phyloP scores from a whole-genome alignment of 2,797 vertebrate genomes.

The Pseudomugil gertrudae region DNA sequence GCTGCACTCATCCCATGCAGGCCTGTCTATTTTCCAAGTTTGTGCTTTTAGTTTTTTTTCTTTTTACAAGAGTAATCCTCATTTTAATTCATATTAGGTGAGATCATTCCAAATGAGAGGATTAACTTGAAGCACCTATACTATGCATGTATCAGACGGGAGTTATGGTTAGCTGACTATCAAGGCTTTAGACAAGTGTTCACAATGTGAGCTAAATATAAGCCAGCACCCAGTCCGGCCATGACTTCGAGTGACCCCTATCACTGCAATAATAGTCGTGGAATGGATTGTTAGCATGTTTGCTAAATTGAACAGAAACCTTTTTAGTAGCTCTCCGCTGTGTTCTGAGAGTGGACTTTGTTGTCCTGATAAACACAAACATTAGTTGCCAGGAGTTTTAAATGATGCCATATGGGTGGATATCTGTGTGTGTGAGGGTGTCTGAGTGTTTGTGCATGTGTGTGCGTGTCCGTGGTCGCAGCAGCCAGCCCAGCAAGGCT shows the following conservation, averaged over 20 bases:
- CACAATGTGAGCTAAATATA: conserved; percentile 68
- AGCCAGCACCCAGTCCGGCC: conserved; percentile 46
- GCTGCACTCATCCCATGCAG: conserved; percentile 18
- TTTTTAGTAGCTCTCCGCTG: conserved; percentile 37
- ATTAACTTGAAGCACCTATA: conserved; percentile 60
- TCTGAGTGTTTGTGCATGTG: conserved; percentile 4
- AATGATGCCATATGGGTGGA: conserved; percentile 73
- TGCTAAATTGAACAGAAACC: conserved; percentile 57
- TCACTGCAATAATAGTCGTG: conserved; percentile 56
- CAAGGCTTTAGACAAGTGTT: conserved; percentile 60
- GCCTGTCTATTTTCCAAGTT: conserved; percentile 46
- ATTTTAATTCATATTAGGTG: conserved; percentile 66
- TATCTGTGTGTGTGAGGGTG: conserved; percentile 25
- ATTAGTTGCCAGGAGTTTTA: conserved; percentile 73
- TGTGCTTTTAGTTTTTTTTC: conserved; percentile 28
- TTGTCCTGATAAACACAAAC: conserved; percentile 73
- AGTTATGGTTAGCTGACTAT: conserved; percentile 42
- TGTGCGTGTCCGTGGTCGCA: conserved; percentile 27
- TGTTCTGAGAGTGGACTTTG: conserved; percentile 60
- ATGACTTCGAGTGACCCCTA: conserved; percentile 50
- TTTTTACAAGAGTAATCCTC: conserved; percentile 46
- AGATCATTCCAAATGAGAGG: conserved; percentile 62
- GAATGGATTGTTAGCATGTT: conserved; percentile 60
- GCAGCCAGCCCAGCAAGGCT: conserved; percentile 60
- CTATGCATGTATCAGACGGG: conserved; percentile 47